phyloP scores from a whole-genome alignment of 1,140 invertebrate genomes.

The Drosophila takahashii region DNA sequence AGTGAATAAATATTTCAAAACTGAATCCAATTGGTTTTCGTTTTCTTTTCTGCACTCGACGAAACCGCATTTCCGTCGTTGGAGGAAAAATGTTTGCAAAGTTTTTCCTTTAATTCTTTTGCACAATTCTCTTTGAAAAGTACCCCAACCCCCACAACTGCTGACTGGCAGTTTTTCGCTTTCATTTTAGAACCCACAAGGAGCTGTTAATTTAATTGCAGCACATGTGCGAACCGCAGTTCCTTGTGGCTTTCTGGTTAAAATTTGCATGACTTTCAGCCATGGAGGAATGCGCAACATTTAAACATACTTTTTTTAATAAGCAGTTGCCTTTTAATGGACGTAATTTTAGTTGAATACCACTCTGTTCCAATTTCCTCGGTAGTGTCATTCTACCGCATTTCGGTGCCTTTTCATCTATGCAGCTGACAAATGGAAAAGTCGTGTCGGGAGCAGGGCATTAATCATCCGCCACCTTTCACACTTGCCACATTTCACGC shows the following conservation, averaged over 20 bases:
- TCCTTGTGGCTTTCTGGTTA: constrained; percentile 30
- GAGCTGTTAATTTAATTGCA: constrained; percentile 72
- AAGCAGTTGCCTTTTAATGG: constrained; percentile 57
- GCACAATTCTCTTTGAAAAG: background rate
- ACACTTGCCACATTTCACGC: constrained; percentile 37
- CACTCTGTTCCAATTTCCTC: constrained; percentile 30
- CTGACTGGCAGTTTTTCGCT: constrained; percentile 15
- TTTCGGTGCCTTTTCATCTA: constrained; percentile 22
- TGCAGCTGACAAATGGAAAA: constrained; percentile 41
- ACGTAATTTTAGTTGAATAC: constrained; percentile 18
- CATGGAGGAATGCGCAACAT: background rate
- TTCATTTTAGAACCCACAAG: constrained; percentile 11
- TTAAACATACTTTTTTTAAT: constrained; percentile 39
- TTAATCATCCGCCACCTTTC: constrained; percentile 35
- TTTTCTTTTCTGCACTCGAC: background rate
- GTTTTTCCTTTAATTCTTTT: background rate
- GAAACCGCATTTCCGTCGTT: constrained; percentile 18
- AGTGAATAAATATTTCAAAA: background rate
- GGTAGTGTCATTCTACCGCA: background rate
- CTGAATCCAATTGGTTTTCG: constrained; percentile 2
- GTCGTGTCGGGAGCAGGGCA: constrained; percentile 34
- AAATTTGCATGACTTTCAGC: constrained; percentile 37
- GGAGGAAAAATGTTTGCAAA: constrained; percentile 4
- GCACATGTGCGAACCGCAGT: constrained; percentile 8
- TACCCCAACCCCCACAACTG: background rate